Conservation (phyloP, 2,113 vertebrate species). For the Melospiza melodia region DNA sequence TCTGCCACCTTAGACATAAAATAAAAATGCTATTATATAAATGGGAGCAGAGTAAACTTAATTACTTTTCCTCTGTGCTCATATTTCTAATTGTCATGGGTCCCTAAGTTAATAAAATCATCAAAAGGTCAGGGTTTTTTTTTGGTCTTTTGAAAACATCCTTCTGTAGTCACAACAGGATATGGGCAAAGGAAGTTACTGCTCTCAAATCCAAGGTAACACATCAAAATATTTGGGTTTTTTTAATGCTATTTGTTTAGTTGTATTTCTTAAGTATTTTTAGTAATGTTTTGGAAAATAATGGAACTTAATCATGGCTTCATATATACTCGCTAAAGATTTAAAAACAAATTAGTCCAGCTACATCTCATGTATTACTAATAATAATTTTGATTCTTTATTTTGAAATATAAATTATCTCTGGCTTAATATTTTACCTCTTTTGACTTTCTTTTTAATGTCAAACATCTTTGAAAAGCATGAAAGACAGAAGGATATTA, state of each 20-base stretch:
- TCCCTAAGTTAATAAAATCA: constrained; percentile 42
- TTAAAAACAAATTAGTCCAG: background rate
- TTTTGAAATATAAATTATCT: background rate
- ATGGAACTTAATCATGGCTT: background rate
- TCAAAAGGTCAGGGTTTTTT: background rate
- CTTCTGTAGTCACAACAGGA: constrained; percentile 1
- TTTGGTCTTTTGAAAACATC: background rate
- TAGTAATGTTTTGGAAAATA: background rate
- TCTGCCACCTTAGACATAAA: constrained; percentile 23
- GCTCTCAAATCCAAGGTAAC: constrained; percentile 6
- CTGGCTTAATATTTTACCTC: background rate
- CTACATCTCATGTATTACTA: background rate
- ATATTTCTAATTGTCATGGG: constrained; percentile 51
- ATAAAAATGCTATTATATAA: background rate
- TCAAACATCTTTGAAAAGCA: background rate
- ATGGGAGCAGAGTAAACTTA: background rate
- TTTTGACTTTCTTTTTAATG: background rate
- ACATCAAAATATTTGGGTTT: background rate
- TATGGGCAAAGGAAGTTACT: background rate
- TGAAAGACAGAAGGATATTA: background rate
- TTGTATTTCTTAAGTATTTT: background rate
- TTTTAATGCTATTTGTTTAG: background rate
- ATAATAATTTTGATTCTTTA: background rate
- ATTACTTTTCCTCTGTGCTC: constrained; percentile 18
- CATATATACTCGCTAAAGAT: background rate